Evolutionary conservation across 2,113 vertebrate genomes (phyloP).

Genomic region (Apeltes quadracus): DNA sequence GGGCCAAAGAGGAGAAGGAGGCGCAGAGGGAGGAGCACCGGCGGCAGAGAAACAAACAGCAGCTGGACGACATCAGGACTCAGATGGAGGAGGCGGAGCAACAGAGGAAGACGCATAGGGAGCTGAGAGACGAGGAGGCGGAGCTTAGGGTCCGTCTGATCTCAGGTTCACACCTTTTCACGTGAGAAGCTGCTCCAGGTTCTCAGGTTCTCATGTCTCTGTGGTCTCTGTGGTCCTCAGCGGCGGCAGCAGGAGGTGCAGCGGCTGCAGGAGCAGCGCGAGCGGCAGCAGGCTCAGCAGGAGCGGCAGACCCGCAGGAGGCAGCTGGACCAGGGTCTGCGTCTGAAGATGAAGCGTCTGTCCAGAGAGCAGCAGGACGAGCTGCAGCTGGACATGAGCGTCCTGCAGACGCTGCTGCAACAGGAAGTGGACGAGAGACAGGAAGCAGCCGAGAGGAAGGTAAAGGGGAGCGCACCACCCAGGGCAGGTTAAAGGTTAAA

Average conservation of each 20-base stretch:
- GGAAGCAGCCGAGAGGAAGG: conserved; percentile 80
- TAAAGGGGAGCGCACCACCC: no score
- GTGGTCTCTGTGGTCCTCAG: conserved; percentile 65
- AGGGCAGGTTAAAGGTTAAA: no score
- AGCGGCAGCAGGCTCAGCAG: conserved; percentile 66
- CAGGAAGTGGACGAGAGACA: conserved; percentile 71
- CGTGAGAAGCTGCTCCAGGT: no score
- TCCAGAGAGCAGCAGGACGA: conserved; percentile 80
- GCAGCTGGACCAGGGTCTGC: conserved; percentile 73
- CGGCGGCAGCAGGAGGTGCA: conserved; percentile 73
- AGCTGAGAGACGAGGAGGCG: conserved; percentile 83
- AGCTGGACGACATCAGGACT: conserved; percentile 52
- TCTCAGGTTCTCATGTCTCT: no score
- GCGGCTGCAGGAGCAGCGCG: conserved; percentile 77
- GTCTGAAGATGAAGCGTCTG: conserved; percentile 79
- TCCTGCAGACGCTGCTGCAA: conserved; percentile 75
- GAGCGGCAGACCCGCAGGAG: conserved; percentile 68
- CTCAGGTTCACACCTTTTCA: background rate
- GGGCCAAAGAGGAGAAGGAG: conserved; percentile 82
- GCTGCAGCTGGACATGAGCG: conserved; percentile 81
- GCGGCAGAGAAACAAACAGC: conserved; percentile 45
- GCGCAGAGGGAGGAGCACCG: conserved; percentile 32
- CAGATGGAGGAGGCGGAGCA: conserved; percentile 69
- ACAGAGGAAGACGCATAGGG: conserved; percentile 56
- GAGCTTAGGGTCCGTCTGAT: conserved; percentile 68